phyloP scores from a whole-genome alignment of 2,888 invertebrate genomes.

The Lapara coniferarum region DNA sequence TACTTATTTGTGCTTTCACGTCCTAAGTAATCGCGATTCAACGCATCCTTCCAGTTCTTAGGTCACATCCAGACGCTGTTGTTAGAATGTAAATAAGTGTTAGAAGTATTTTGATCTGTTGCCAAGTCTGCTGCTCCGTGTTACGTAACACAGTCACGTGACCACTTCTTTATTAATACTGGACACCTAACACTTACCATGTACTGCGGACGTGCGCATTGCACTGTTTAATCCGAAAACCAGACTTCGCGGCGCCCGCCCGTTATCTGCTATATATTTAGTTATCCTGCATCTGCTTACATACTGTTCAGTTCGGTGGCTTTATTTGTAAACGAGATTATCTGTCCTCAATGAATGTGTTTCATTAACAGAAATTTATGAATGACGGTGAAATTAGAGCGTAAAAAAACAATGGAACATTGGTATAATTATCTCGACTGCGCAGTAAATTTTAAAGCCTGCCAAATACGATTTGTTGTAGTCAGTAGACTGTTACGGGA shows the following conservation, averaged over 20 bases:
- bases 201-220: conserved; percentile 64
- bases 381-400: conserved; percentile 70
- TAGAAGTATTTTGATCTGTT: conserved; percentile 65
- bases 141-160: conserved; percentile 62
- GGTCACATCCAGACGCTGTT: conserved; percentile 61
- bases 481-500: conserved; percentile 29
- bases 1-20: conserved; percentile 22
- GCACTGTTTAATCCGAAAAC: conserved; percentile 54
- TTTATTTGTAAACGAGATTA: conserved; percentile 55
- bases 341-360: conserved; percentile 57
- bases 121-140: conserved; percentile 62
- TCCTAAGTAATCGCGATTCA: conserved; percentile 44
- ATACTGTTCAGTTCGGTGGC: conserved; percentile 32
- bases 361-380: conserved; percentile 45
- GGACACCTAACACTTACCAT: conserved; percentile 58
- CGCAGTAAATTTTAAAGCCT: conserved; percentile 27
- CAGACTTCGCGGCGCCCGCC: conserved; percentile 67
- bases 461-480: conserved; percentile 26
- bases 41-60: conserved; percentile 57
- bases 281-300: conserved; percentile 49
- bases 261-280: conserved; percentile 63
- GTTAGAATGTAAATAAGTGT: conserved; percentile 70
- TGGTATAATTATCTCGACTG: conserved; percentile 22
- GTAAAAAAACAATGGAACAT: conserved; percentile 68
- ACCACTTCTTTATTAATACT: conserved; percentile 70